Evolutionary conservation across 2,797 vertebrate species (phyloP).

Genomic region (Acanthopagrus latus): DNA sequence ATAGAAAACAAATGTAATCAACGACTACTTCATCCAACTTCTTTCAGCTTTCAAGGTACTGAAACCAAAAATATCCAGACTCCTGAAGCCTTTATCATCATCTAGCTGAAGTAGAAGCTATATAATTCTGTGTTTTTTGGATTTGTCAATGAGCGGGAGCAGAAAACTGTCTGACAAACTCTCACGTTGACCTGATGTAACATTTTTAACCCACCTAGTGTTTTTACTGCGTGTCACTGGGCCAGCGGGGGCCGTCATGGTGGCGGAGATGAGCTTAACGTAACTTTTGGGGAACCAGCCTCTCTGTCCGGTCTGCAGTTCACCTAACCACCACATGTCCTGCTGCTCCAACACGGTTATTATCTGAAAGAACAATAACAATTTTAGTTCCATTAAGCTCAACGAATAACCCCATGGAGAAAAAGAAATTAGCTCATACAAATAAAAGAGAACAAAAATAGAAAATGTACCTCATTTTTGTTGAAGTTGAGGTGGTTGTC

Average conservation of each 20-base stretch:
- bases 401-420: not conserved
- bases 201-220: slow-evolving; percentile 83
- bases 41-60: no score
- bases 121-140: no score
- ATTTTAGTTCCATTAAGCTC: not conserved
- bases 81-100: no score
- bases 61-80: no score
- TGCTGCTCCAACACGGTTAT: slow-evolving; percentile 98
- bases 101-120: no score
- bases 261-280: slow-evolving; percentile 95
- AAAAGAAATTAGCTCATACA: not conserved
- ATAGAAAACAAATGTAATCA: not conserved
- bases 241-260: slow-evolving; percentile 71
- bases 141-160: no score
- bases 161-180: no score
- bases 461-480: slow-evolving; percentile 89
- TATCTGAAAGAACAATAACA: slow-evolving; percentile 66
- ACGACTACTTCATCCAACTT: not conserved
- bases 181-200: not conserved
- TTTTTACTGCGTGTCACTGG: slow-evolving; percentile 84
- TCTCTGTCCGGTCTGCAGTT: slow-evolving; percentile 94
- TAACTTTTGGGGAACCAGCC: slow-evolving; percentile 99
- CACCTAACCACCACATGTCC: slow-evolving; percentile 99
- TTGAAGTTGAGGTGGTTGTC: slow-evolving; percentile 99
- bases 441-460: not conserved